These are phyloP conservation scores for Epirrita christyi DNA, from an alignment of 2,888 invertebrate species.

Conservation along the genomic window DNA sequence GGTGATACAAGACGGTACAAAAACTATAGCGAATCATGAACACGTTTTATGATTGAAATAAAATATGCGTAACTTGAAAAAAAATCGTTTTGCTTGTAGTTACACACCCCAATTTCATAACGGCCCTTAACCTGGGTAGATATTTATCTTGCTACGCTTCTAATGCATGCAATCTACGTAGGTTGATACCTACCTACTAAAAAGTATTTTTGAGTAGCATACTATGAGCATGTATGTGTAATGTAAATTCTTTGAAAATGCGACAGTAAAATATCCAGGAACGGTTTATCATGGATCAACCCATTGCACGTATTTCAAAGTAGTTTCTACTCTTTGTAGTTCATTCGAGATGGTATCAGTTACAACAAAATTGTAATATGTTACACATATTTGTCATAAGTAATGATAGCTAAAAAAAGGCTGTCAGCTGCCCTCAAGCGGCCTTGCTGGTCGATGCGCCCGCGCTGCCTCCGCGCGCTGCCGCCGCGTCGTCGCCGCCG, in stretches of 20 bases:
- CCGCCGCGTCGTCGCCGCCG: constrained; percentile 25
- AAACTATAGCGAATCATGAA: too few relatives aligned
- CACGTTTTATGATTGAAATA: too few relatives aligned
- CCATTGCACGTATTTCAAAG: neutral
- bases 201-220: too few relatives aligned
- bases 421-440: constrained; percentile 50
- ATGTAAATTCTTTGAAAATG: neutral
- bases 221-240: too few relatives aligned
- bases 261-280: neutral
- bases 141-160: too few relatives aligned
- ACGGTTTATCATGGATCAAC: neutral
- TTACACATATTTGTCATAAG: constrained; percentile 3
- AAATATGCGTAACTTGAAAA: too few relatives aligned
- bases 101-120: too few relatives aligned
- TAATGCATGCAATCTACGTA: too few relatives aligned
- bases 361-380: neutral
- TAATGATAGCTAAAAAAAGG: constrained; percentile 18
- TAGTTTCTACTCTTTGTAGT: neutral
- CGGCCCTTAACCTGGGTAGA: too few relatives aligned
- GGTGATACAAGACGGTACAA: too few relatives aligned
- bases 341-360: neutral
- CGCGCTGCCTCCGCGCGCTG: constrained; percentile 17
- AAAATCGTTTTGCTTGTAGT: too few relatives aligned
- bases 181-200: too few relatives aligned
- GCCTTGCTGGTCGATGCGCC: constrained; percentile 28